phyloP scores from a whole-genome alignment of 2,888 invertebrate genomes.

The Rhagophthalmus giganteus region DNA sequence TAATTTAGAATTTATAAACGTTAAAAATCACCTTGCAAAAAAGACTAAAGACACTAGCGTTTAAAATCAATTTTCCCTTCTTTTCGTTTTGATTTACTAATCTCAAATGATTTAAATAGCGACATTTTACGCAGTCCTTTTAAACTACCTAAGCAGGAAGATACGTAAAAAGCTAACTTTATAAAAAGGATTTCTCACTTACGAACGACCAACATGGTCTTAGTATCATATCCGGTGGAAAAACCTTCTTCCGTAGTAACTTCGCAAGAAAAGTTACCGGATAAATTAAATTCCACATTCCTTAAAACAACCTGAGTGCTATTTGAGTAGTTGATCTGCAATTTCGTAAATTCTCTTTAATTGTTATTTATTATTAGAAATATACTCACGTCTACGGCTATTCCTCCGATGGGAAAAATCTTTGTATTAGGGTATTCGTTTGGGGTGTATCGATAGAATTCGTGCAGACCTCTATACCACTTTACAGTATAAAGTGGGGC shows the following conservation, averaged over 20 bases:
- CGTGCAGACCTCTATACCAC: slow-evolving; percentile 81
- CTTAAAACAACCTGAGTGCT: slow-evolving; percentile 74
- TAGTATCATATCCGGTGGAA: slow-evolving; percentile 67
- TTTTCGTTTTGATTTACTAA: too few relatives aligned
- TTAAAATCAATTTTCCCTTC: too few relatives aligned
- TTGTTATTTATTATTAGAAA: slow-evolving; percentile 13
- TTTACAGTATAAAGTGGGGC: slow-evolving; percentile 80
- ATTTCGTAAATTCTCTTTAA: slow-evolving; percentile 37
- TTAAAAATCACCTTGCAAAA: too few relatives aligned
- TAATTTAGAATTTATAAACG: too few relatives aligned
- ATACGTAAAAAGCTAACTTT: background rate
- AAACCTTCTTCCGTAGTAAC: slow-evolving; percentile 76
- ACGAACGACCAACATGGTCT: slow-evolving; percentile 77
- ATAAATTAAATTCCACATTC: slow-evolving; percentile 69
- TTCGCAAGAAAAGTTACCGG: slow-evolving; percentile 81
- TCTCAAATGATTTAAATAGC: too few relatives aligned
- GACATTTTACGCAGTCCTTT: too few relatives aligned
- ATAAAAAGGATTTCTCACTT: slow-evolving; percentile 50
- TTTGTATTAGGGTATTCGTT: slow-evolving; percentile 72
- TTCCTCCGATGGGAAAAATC: slow-evolving; percentile 73
- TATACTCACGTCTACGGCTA: slow-evolving; percentile 79
- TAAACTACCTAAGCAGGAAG: too few relatives aligned
- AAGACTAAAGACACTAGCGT: too few relatives aligned
- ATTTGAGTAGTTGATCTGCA: slow-evolving; percentile 73
- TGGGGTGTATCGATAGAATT: slow-evolving; percentile 83